Base-by-base conservation (phyloP, 1,140 invertebrate species). In the Scaptomyza graminum region DNA sequence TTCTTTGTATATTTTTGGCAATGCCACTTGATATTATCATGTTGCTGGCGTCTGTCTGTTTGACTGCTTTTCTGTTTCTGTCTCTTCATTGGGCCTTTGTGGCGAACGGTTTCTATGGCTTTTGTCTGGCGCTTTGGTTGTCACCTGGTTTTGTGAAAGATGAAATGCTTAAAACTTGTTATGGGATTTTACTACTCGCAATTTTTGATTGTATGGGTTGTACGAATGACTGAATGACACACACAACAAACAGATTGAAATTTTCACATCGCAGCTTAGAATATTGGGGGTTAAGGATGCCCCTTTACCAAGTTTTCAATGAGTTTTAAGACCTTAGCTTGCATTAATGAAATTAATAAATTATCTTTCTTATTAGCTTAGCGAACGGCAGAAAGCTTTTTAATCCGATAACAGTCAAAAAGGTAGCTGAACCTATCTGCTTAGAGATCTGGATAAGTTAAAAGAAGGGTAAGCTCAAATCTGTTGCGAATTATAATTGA, bases 21-120 rank as follows among this genome's bases (percentile, higher is more conserved):
- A 67, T 76, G 82, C 83, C 79, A 88, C 74, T 87, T 87, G 82
- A 87, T 87, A 88, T 85, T 79, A 82, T 87, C 83, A 88, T 64
- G 47, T 85, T 41, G 41, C 61, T 6, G 28, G 0, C 62, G n/a
- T n/a, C 25, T 25, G 25, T 25, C 25, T 25, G 25, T 28, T 2
- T 18, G 22, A 16, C 55, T 41, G 46, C 13, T 51, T 22, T n/a
- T n/a, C n/a, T n/a, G n/a, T n/a, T n/a, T 15, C 12, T 71, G 39
- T 49, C 46, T 61, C 13, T 41, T 31, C 64, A 51, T 69, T 47
- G 39, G 3, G 37, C 37, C 34, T 60, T 28, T 34, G 37, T 52
- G n/a, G 15, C 37, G 39, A 8, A 47, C 39, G 54, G 59, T 60
- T 57, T 52, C 41, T 22, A 59, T 28, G 67, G 50, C 74, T 51